Percentiles rank a stretch among this genome's conserved stretches.
Evolutionary conservation across 2,888 invertebrate genomes (phyloP).

Genomic region (Dastarcus helophoroides): DNA sequence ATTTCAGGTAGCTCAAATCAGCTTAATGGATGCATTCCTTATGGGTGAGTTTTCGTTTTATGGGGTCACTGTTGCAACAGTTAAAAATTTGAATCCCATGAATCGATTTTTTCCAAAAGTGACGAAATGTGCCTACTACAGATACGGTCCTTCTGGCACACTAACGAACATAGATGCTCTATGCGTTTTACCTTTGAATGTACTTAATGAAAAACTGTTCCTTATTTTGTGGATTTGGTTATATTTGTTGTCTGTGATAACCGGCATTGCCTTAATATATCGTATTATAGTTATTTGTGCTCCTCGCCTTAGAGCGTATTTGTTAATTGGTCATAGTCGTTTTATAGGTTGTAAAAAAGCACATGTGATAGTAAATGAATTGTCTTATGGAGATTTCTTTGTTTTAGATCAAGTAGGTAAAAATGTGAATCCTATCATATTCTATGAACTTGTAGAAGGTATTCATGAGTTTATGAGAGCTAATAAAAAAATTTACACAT

Average conservation of each 20-base stretch:
- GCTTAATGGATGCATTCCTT: slow-evolving; percentile 53
- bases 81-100: slow-evolving; percentile 46
- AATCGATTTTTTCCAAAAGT: slow-evolving; percentile 56
- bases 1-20: slow-evolving; percentile 44
- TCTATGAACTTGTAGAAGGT: slow-evolving; percentile 46
- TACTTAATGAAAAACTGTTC: slow-evolving; percentile 70
- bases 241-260: slow-evolving; percentile 48
- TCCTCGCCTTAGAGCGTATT: slow-evolving; percentile 46
- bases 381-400: slow-evolving; percentile 67
- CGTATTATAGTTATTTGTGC: slow-evolving; percentile 46
- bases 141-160: slow-evolving; percentile 49
- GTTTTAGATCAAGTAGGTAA: slow-evolving; percentile 61
- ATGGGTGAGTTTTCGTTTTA: slow-evolving; percentile 50
- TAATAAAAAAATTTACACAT: too few species aligned
- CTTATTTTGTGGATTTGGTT: slow-evolving; percentile 68
- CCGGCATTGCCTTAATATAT: slow-evolving; percentile 53
- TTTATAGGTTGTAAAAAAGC: slow-evolving; percentile 41
- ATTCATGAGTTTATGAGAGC: too few species aligned
- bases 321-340: slow-evolving; percentile 50
- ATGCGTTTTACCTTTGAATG: slow-evolving; percentile 68
- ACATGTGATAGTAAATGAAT: slow-evolving; percentile 39
- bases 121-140: slow-evolving; percentile 51
- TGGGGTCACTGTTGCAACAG: slow-evolving; percentile 41
- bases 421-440: slow-evolving; percentile 60
- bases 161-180: slow-evolving; percentile 48